Base-by-base conservation (phyloP, 53 echinoderm and acorn worm genomes). In the Echinarachnius parma region DNA sequence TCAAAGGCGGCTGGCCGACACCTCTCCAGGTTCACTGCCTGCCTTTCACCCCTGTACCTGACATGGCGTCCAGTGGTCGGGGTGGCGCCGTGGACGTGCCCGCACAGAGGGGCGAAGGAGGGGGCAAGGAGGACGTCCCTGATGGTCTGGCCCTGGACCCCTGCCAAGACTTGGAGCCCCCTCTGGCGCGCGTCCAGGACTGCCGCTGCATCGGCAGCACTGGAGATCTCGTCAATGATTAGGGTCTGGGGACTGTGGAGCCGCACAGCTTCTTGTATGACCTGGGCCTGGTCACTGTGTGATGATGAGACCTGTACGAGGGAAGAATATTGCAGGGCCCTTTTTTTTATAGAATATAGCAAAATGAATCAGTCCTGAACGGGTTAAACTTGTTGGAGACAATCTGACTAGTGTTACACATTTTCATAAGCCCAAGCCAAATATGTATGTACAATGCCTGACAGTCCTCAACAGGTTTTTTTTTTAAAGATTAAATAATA, bases 191-290 rank as follows among this genome's bases (percentile, higher is more conserved):
- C 26, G 0, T 28, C 66, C 13, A 35, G 45, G 14, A 46, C 50
- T 13, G 77, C 87, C 26, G 54, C 49, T 21, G 77, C 87, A 24
- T 86, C 87, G 3, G 42, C 39, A 25, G 21, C 44, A 9, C 36
- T 77, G 14, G 32, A 45, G 11, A 86, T 77, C 20, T 78, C 64
- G 30, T 86, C 87, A 48, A 86, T 61, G 61, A 86, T 77, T 5
- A 86, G 18, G 4, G 77, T 71, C 28, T 77, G 62, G 2, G 87
- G 82, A 28, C 29, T 86, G 77, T 86, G 87, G 54, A 77, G 82
- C 32, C 75, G 67, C 9, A 77, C 77, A 23, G 61, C 77, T 45
- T 86, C 87, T 61, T 21, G 18, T 34, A 82, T 82, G 30, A 61
- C 52, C 39, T 53, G 30, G 18, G 82, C 44, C 64, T 86, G 87